A percentile compares a stretch with the other conserved stretches of the same genome.
These are phyloP conservation scores for Cyanistes caeruleus DNA, from an alignment of 2,113 vertebrate species.

Conservation along the genomic window DNA sequence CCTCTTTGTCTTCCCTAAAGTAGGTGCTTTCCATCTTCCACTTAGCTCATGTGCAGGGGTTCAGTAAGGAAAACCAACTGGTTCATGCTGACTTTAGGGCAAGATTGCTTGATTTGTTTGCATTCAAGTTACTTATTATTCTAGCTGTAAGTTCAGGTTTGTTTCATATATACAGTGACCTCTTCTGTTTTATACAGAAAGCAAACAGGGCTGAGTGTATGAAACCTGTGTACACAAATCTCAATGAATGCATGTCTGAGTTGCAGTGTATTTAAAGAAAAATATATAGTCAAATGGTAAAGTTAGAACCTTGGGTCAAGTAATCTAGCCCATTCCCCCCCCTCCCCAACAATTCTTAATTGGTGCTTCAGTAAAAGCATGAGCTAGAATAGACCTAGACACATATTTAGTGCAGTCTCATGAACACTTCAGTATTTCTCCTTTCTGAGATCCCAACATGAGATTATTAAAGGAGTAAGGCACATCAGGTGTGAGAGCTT, in stretches of 20 bases:
- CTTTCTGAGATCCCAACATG: not conserved
- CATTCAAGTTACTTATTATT: not conserved
- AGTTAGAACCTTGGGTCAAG: not conserved
- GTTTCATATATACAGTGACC: conserved; percentile 8
- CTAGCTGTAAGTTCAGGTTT: not conserved
- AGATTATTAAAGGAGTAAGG: not conserved
- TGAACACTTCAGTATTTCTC: not conserved
- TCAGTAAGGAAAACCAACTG: not conserved
- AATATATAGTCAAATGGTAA: not conserved
- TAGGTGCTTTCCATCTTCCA: not conserved
- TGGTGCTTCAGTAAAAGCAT: not conserved
- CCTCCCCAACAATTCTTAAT: not conserved
- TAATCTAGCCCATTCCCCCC: not conserved
- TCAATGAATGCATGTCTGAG: not conserved
- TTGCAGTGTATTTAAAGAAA: not conserved
- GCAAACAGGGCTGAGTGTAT: not conserved
- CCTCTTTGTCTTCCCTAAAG: not conserved
- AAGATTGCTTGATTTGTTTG: not conserved
- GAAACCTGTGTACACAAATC: not conserved
- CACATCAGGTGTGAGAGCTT: not conserved
- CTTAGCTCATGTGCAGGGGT: not conserved
- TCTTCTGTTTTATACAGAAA: not conserved
- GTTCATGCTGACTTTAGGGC: not conserved
- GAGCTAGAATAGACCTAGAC: not conserved
- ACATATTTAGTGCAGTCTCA: not conserved